Base-by-base conservation (phyloP, 2,797 vertebrate species). In the Chaetodon trifasciatus region DNA sequence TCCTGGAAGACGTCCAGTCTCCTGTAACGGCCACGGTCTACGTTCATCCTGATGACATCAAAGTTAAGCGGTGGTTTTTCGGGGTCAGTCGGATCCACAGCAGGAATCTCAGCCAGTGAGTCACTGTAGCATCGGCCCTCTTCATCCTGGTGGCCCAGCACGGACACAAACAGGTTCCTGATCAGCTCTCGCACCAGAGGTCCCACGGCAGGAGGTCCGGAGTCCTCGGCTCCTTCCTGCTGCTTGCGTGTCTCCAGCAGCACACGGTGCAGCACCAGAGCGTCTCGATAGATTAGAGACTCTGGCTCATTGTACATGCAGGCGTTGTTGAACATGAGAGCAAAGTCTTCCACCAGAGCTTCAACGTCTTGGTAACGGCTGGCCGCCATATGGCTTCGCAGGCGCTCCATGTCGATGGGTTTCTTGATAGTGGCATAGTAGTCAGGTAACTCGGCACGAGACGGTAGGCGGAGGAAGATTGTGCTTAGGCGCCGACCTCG, bases 291-390 rank as follows among this genome's bases (percentile, higher is more conserved):
- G 92, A 99, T 99, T 79, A 99, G 94, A 52, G 98, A 99, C 88
- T 99, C 98, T 0, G 98, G 98, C 87, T 99, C 98, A 0, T 99
- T 99, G 86, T 99, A 99, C 0, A 97, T 99, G 89, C 98, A 99
- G 13, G 98, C 98, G 0, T 99, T 99, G 90, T 99, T 99, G 93
- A 99, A 99, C 98, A 99, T 99, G 90, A 99, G 96, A 37, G 97
- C 96, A 10, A 99, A 99, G 91, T 99, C 98, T 84, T 99, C 98
- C 69, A 97, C 97, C 95, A 99, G 95, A 7, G 97, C 96, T 47
- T 99, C 98, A 0, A 98, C 96, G 21, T 99, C 98, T 92, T 99
- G 98, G 93, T 98, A 99, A 24, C 99, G 98, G 47, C 98, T 97
- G 6, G 95, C 96, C 66, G 97, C 97, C 96, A 99, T 99, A 74